Evolutionary conservation across 2,888 invertebrate species (phyloP), one percentile per base, ranked within the genome.

Genomic region (Eudasyphora cyanicolor): DNA sequence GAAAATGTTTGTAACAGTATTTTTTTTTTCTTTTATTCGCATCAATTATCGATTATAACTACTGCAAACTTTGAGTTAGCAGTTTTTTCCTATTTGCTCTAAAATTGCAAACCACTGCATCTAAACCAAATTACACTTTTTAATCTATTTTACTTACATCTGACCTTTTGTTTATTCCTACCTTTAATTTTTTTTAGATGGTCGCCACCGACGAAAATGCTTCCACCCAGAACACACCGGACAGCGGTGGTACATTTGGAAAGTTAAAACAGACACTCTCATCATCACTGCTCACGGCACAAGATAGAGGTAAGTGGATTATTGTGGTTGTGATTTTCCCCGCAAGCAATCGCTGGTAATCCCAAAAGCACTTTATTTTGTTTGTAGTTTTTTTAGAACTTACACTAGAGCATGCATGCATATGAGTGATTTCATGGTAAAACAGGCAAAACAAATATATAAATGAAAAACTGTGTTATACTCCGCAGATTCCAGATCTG

Each of bases 191-290:
- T 38, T 82, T 84, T 49, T 93, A 97, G 97, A 97, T 97, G 96
- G 97, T 97, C 93, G 95, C 96, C 90, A 95, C 96, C 87, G 96
- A 96, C 90, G 96, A 96, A 87, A 92, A 94, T 83, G 94, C 94
- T 89, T 92, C 94, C 87, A 91, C 94, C 81, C 91, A 89, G 51
- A 91, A 90, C 87, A 88, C 91, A 76, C 87, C 91, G 76, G 91
- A 91, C 85, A 88, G 90, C 17, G 91, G 91, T 82, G 96, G 96
- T 82, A 95, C 97, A 79, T 96, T 97, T 91, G 96, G 96, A 88
- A 97, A 96, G 93, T 93, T 97, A 88, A 94, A 96, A 87, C 97
- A 97, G 92, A 96, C 96, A 60, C 93, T 96, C 85, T 96, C 96
- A 81, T 96, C 96, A 38, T 96, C 96, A 80, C 93, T 97, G 70